Conservation (phyloP, 2,113 vertebrate species). For the Cariama cristata region DNA sequence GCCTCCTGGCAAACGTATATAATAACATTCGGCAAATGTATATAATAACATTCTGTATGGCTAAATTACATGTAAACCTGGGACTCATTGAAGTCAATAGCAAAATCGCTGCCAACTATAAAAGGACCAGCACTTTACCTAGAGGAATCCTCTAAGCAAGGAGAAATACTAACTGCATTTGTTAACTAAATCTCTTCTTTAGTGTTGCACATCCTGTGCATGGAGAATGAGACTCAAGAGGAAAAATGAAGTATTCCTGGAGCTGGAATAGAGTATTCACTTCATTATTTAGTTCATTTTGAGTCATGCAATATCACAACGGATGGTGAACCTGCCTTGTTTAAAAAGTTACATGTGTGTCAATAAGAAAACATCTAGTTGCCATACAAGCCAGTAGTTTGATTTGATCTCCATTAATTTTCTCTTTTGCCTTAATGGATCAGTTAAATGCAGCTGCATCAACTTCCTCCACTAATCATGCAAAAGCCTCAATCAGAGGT, state of each 20-base stretch:
- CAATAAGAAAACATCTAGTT: not conserved
- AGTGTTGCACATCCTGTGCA: not conserved
- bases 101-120: not conserved
- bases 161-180: not conserved
- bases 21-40: not conserved
- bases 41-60: not conserved
- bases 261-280: not conserved
- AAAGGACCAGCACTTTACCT: not conserved
- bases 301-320: not conserved
- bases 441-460: not conserved
- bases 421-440: not conserved
- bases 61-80: not conserved
- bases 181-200: not conserved
- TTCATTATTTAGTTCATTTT: not conserved
- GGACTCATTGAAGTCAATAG: not conserved
- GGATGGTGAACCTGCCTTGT: accelerated
- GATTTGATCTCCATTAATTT: not conserved
- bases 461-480: not conserved
- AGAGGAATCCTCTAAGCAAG: not conserved
- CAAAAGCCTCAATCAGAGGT: not conserved
- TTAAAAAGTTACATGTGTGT: not conserved
- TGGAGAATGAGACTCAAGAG: not conserved
- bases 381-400: not conserved
- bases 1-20: not conserved
- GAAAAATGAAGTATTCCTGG: not conserved